A percentile compares a stretch with the other conserved stretches of the same genome.
Evolutionary conservation across 1,140 invertebrate species (phyloP).

Genomic region (Melanaphis sacchari): DNA sequence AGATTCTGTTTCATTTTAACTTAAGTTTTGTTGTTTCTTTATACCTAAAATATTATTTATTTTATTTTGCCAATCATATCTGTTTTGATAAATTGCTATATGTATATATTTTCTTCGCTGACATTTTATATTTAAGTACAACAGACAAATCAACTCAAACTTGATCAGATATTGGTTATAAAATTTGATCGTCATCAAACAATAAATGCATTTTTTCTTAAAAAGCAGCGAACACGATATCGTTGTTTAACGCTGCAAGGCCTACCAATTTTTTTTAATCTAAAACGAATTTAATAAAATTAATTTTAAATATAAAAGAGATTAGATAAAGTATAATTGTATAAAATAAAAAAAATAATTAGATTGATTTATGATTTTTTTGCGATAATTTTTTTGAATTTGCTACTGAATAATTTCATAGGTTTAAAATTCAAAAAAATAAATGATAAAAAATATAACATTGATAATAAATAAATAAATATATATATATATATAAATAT

Average conservation of each 20-base stretch:
- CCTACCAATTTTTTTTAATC: not conserved
- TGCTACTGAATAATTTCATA: too few species aligned
- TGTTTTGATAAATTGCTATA: not conserved
- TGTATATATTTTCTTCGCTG: not conserved
- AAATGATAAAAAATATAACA: too few species aligned
- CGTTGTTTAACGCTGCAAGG: not conserved
- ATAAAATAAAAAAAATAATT: too few species aligned
- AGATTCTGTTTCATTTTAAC: not conserved
- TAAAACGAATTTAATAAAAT: not conserved
- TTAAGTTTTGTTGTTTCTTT: not conserved
- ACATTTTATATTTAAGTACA: not conserved
- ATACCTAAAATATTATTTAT: not conserved
- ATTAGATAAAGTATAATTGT: too few species aligned
- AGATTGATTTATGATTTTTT: too few species aligned
- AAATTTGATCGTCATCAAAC: not conserved
- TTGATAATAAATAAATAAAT: too few species aligned
- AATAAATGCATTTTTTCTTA: not conserved
- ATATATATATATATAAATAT: too few species aligned
- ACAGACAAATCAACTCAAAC: not conserved
- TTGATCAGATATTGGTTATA: not conserved
- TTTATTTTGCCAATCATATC: constrained; percentile 1
- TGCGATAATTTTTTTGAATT: too few species aligned
- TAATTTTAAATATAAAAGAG: not conserved
- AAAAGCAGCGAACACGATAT: not conserved
- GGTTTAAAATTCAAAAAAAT: too few species aligned